Evolutionary conservation across 2,113 vertebrate genomes (phyloP), one percentile per base, ranked within the genome.

Genomic region (Peucedramus taeniatus): DNA sequence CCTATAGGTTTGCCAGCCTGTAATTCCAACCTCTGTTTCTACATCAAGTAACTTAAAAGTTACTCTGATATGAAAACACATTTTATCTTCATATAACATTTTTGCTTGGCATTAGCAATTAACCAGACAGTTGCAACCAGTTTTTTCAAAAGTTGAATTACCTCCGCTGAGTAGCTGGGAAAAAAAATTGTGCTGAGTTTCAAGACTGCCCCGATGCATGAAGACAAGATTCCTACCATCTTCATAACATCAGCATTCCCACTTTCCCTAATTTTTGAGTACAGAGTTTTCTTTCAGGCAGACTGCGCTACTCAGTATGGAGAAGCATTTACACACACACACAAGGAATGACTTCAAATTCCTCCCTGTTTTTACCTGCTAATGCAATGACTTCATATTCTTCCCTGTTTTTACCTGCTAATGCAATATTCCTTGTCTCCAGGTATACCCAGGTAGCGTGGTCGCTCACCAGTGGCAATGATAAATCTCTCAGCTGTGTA

Each of bases 341-440:
- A 40, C 0, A 3, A 53, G 27, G 3, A 77, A 64, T 45, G 11
- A 45, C n/a, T 74, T n/a, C 28, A 31, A 33, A 61, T 35, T 90
- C 26, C 33, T 56, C 33, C 6, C 28, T 26, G 33, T 2, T 76
- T 75, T 97, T 85, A 99, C 98, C 99, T 99, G 97, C 98, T 99
- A 77, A 99, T 98, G 95, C 99, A 99, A 93, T 98, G n/a, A n/a
- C n/a, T 74, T n/a, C 28, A 31, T n/a, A 61, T 35, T 90, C 26
- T 30, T 56, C 33, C 6, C 28, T 26, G 33, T 2, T 76, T 75
- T 97, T 85, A 99, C 98, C 99, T 99, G 97, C 98, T 99, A 77
- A 99, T 98, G 95, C 99, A 99, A 93, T 98, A 97, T 42, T 99
- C 98, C 74, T 87, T 98, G 92, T 98, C 98, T 47, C 98, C 98